These are phyloP conservation scores for Turritopsis rubra DNA, from an alignment of 30 jellyfish, hydroid and myxozoan species.

Conservation along the genomic window DNA sequence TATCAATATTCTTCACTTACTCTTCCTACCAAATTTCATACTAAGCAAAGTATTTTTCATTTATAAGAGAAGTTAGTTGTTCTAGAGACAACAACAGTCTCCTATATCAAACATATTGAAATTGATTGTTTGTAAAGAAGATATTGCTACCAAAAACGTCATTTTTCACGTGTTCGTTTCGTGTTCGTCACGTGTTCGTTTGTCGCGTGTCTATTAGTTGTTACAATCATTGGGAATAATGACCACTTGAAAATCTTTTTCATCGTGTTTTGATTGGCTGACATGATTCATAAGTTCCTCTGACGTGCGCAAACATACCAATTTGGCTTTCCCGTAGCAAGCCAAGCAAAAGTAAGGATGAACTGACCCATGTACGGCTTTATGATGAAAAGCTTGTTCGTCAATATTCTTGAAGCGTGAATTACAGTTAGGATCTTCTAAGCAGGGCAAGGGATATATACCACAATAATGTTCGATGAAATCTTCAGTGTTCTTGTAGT, in stretches of 20 bases:
- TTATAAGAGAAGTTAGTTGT: too few species aligned
- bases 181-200: neutral
- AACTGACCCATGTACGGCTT: slow-evolving; percentile 59
- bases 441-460: slow-evolving; percentile 75
- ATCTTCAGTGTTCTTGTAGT: slow-evolving; percentile 60
- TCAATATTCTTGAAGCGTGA: slow-evolving; percentile 74
- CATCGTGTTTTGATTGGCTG: slow-evolving; percentile 37
- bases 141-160: too few species aligned
- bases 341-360: slow-evolving; percentile 86
- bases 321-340: slow-evolving; percentile 60
- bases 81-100: too few species aligned
- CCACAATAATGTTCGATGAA: slow-evolving; percentile 69
- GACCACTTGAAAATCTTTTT: slow-evolving; percentile 54
- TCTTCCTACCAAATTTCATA: too few species aligned
- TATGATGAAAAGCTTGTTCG: slow-evolving; percentile 86
- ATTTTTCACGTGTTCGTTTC: neutral
- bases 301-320: slow-evolving; percentile 53
- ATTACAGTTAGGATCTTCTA: slow-evolving; percentile 75
- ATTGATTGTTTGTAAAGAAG: too few species aligned
- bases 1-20: too few species aligned
- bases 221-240: slow-evolving; percentile 44
- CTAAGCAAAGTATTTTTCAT: too few species aligned
- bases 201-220: neutral
- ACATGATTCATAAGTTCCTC: slow-evolving; percentile 63
- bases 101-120: too few species aligned